Percentiles rank a stretch among this genome's conserved stretches.
Evolutionary conservation across 2,888 invertebrate species (phyloP).

Genomic region (Ferrisia virgata): DNA sequence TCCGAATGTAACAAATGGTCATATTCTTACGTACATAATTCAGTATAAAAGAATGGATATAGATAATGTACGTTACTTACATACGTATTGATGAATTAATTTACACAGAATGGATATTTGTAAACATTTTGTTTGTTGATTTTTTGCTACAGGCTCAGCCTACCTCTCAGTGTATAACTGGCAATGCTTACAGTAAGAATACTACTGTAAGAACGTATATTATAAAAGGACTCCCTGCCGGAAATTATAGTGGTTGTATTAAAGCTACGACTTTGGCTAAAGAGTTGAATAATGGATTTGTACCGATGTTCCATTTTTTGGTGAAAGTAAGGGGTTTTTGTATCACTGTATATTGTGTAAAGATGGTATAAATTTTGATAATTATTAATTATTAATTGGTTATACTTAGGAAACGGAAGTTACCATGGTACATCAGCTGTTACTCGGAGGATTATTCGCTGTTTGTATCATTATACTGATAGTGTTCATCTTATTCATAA

Average conservation of each 20-base stretch:
- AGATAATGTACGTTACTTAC: slow-evolving; percentile 60
- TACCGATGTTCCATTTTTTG: slow-evolving; percentile 59
- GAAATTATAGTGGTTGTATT: slow-evolving; percentile 78
- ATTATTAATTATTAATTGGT: no score
- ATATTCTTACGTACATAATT: slow-evolving; percentile 79
- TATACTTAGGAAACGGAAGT: slow-evolving; percentile 32
- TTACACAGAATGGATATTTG: not conserved
- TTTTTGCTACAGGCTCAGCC: slow-evolving; percentile 56
- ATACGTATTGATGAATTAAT: not conserved
- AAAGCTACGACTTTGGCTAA: slow-evolving; percentile 76
- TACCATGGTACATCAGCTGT: not conserved
- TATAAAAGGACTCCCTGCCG: slow-evolving; percentile 64
- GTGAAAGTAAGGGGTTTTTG: slow-evolving; percentile 60
- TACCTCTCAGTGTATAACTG: slow-evolving; percentile 65
- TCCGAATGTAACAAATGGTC: slow-evolving; percentile 81
- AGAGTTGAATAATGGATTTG: slow-evolving; percentile 59
- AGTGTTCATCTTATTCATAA: not conserved
- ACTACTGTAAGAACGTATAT: slow-evolving; percentile 57
- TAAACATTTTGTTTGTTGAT: not conserved
- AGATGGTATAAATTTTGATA: no score
- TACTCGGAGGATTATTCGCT: slow-evolving; percentile 2
- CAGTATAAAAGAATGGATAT: slow-evolving; percentile 68
- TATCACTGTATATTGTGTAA: no score
- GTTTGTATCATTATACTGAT: not conserved
- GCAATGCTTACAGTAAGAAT: slow-evolving; percentile 60